Conservation (phyloP, 2,797 vertebrate species). For the Anolis apletophallus region DNA sequence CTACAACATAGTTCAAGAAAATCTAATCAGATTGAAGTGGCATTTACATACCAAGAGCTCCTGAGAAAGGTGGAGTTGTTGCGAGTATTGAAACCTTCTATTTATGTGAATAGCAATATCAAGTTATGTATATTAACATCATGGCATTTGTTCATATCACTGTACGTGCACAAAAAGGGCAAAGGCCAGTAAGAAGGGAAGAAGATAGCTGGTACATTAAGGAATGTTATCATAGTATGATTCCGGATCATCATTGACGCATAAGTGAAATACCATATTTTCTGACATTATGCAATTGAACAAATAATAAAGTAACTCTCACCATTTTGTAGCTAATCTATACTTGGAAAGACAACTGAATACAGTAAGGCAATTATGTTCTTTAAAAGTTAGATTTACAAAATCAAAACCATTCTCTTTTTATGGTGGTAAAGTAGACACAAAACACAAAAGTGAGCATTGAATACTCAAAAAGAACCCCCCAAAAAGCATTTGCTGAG, state of each 20-base stretch:
- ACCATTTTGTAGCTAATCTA: neutral
- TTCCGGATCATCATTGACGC: neutral
- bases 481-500: no score
- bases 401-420: neutral
- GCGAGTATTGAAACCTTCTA: neutral
- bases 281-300: conserved; percentile 14
- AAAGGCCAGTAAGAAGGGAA: conserved; percentile 20
- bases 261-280: conserved; percentile 9
- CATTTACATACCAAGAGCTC: neutral
- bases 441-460: neutral
- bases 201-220: conserved; percentile 9
- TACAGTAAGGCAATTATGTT: neutral
- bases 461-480: no score
- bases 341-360: neutral
- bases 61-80: neutral
- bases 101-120: neutral
- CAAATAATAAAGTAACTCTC: neutral
- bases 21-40: conserved; percentile 2
- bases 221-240: neutral
- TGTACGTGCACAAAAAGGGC: neutral
- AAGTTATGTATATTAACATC: conserved; percentile 2
- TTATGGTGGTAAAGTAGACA: neutral
- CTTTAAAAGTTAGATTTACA: neutral
- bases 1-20: neutral
- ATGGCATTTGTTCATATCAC: conserved; percentile 21